Conservation (phyloP, 1,140 invertebrate genomes). For the Hycleus cichorii region DNA sequence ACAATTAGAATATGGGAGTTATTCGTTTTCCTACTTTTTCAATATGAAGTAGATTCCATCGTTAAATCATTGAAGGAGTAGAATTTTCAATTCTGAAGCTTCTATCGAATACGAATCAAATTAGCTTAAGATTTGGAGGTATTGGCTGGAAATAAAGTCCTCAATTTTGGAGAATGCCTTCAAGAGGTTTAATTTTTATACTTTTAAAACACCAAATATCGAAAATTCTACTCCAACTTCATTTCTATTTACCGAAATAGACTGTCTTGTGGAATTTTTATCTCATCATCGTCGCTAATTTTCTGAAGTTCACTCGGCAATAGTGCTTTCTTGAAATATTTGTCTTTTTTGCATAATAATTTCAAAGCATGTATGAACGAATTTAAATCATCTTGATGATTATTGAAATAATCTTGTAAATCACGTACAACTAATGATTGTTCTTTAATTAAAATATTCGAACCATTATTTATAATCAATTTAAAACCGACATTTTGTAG, state of each 20-base stretch:
- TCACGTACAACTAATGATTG: conserved; percentile 34
- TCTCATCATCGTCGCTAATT: conserved; percentile 28
- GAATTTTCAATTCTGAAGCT: no score
- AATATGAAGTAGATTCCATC: no score
- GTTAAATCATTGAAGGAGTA: no score
- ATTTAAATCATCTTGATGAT: no score
- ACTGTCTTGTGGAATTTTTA: conserved; percentile 41
- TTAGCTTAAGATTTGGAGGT: no score
- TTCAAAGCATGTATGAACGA: conserved; percentile 39
- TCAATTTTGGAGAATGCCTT: no score
- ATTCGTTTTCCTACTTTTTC: background rate
- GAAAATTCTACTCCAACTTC: background rate
- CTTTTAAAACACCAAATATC: background rate
- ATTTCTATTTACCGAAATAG: conserved; percentile 22
- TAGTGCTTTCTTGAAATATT: conserved; percentile 38
- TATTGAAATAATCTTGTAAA: conserved; percentile 13
- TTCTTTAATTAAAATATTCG: conserved; percentile 30
- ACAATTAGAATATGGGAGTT: background rate
- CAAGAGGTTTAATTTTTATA: no score
- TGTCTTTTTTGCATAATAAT: conserved; percentile 34
- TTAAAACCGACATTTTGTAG: background rate
- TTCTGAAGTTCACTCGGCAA: conserved; percentile 23
- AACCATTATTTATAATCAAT: conserved; percentile 8
- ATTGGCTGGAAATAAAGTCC: no score
- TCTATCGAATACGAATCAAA: no score